phyloP scores from a whole-genome alignment of 2,888 invertebrate species.

The Tetragnatha montana region DNA sequence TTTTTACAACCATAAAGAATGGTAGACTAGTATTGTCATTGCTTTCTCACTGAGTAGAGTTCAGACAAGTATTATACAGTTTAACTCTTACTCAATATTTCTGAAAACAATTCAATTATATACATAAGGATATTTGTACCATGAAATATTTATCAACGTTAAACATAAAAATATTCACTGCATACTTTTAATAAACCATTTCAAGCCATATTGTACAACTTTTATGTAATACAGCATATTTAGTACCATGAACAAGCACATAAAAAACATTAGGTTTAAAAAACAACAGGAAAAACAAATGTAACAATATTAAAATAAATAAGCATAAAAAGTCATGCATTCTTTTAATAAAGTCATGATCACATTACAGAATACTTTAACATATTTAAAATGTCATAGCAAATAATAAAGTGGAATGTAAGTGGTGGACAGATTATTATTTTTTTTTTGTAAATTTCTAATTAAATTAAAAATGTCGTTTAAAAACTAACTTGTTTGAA shows the following conservation, averaged over 20 bases:
- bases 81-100: constrained; percentile 1
- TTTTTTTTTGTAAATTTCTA: background rate
- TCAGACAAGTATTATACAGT: constrained; percentile 2
- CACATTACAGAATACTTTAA: background rate
- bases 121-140: constrained; percentile 29
- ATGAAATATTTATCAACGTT: background rate
- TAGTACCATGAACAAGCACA: constrained; percentile 20
- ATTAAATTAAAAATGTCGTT: background rate
- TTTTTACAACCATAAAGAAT: constrained; percentile 34
- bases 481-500: background rate
- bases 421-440: background rate
- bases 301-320: constrained; percentile 58
- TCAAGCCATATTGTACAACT: constrained; percentile 1
- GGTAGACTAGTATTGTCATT: constrained; percentile 33
- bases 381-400: constrained; percentile 16
- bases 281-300: constrained; percentile 42
- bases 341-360: constrained; percentile 7
- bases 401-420: constrained; percentile 9
- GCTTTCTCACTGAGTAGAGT: constrained; percentile 9
- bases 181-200: background rate
- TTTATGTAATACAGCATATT: constrained; percentile 39
- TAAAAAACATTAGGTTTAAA: constrained; percentile 32
- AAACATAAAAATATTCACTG: background rate
- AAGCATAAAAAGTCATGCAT: constrained; percentile 55
- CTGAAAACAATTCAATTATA: constrained; percentile 22